Percentiles rank a stretch among this genome's conserved stretches.
Evolutionary conservation across 1,140 invertebrate genomes (phyloP).

Genomic region (Harlomillsia oculata): DNA sequence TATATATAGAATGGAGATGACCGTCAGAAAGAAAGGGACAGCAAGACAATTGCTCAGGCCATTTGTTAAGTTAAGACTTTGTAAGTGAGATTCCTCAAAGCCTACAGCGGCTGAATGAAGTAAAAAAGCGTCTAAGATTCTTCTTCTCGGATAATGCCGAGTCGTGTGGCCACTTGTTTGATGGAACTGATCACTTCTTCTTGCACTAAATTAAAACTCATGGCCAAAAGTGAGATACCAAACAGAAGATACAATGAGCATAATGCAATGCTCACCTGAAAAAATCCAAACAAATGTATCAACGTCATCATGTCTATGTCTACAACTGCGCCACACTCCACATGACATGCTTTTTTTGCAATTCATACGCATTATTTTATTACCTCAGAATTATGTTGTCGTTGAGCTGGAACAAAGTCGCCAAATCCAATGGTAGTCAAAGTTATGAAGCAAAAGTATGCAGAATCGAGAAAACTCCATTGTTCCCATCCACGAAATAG

Average conservation of each 20-base stretch:
- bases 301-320: not conserved
- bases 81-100: no score
- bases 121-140: no score
- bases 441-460: conserved; percentile 93
- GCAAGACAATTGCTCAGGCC: no score
- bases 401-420: conserved; percentile 79
- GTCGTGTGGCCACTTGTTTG: conserved; percentile 64
- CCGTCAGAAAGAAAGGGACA: no score
- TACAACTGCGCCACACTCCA: no score
- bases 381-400: conserved; percentile 41
- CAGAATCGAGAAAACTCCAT: conserved; percentile 81
- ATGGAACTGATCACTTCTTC: conserved; percentile 66
- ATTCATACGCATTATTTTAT: conserved; percentile 8
- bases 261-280: conserved; percentile 67
- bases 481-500: conserved; percentile 67
- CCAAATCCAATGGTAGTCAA: conserved; percentile 89
- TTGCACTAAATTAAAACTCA: conserved; percentile 97
- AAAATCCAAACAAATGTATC: not conserved
- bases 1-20: no score
- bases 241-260: conserved; percentile 88
- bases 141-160: conserved; percentile 73
- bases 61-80: no score
- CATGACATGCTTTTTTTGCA: no score
- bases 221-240: conserved; percentile 91
- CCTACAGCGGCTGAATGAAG: no score